Percentiles rank a stretch among this genome's conserved stretches.
Conservation (phyloP, 2,113 vertebrate species). For the Malurus alboscapulatus region DNA sequence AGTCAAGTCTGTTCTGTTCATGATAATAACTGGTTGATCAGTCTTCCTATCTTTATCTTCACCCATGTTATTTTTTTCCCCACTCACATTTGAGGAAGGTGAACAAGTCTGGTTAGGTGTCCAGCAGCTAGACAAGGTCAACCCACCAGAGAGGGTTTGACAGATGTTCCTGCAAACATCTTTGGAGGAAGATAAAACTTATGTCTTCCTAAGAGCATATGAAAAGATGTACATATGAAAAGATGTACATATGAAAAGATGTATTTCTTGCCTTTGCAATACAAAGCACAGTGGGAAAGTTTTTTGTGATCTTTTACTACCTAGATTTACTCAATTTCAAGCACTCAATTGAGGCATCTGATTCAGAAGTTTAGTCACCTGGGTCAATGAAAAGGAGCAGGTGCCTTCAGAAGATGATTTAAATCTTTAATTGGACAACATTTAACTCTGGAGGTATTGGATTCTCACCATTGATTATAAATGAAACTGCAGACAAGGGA, state of each 20-base stretch:
- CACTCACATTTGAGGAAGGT: not conserved
- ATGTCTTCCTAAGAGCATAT: not conserved
- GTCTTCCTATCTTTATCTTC: not conserved
- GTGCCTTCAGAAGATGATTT: not conserved
- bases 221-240: not conserved
- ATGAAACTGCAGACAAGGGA: not conserved
- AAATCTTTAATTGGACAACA: not conserved
- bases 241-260: not conserved
- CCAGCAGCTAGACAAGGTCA: not conserved
- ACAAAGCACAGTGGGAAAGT: not conserved
- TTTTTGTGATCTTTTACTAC: not conserved
- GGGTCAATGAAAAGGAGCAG: not conserved
- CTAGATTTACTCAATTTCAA: not conserved
- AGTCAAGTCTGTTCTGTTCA: not conserved
- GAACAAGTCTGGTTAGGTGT: fast-evolving
- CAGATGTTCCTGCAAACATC: not conserved
- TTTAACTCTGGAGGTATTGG: not conserved
- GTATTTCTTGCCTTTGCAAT: not conserved
- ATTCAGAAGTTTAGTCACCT: not conserved
- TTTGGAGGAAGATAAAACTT: not conserved
- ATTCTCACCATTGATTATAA: not conserved
- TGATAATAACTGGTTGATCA: not conserved
- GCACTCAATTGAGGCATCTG: not conserved
- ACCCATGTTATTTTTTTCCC: not conserved
- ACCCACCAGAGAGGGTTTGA: not conserved